Evolutionary conservation across 2,797 vertebrate genomes (phyloP).

Genomic region (Peromyscus nudipes): DNA sequence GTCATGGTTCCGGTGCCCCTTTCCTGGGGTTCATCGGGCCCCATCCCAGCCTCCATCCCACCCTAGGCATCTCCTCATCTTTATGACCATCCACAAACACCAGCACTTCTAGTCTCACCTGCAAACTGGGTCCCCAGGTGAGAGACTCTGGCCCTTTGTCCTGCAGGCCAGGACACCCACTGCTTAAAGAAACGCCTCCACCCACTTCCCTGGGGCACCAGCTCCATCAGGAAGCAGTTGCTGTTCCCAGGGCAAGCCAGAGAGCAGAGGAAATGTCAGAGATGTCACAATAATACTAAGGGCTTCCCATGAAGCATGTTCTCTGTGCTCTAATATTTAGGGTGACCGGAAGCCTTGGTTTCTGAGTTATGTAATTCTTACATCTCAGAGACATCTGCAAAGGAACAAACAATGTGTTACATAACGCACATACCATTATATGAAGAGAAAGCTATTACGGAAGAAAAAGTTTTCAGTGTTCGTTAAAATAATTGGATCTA

Average conservation of each 20-base stretch:
- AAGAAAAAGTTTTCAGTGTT: slow-evolving; percentile 11
- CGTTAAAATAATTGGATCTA: slow-evolving; percentile 33
- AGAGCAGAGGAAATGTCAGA: background rate
- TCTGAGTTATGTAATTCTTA: slow-evolving; percentile 34
- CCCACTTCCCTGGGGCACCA: background rate
- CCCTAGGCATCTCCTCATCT: too few species aligned
- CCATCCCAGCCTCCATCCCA: background rate
- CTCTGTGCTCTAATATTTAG: background rate
- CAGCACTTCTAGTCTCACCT: background rate
- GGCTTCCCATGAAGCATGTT: background rate
- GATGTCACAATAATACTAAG: background rate
- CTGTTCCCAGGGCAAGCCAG: background rate
- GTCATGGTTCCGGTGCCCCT: background rate
- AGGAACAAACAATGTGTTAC: background rate
- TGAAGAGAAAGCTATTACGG: background rate
- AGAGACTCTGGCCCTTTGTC: background rate
- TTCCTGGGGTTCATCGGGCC: background rate
- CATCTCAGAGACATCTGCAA: background rate
- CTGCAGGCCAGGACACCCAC: background rate
- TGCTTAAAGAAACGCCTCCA: background rate
- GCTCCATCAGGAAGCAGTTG: rapidly evolving
- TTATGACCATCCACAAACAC: background rate
- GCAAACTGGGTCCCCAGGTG: background rate
- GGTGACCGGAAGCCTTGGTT: slow-evolving; percentile 21
- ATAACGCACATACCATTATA: background rate